phyloP scores from a whole-genome alignment of 37 sponge, comb jelly and placozoan species.

The Axinella damicornis region DNA sequence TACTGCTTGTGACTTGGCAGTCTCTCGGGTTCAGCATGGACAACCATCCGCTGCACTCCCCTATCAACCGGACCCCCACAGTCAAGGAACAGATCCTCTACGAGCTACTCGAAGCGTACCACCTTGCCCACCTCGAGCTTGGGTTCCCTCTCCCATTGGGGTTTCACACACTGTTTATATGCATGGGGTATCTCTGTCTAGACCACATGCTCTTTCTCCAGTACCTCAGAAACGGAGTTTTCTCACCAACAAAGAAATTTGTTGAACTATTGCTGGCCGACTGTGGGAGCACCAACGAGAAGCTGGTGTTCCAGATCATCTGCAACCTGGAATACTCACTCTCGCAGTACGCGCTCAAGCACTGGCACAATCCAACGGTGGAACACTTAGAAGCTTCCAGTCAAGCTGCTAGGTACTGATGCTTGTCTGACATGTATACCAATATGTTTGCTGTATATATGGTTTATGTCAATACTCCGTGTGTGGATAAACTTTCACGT shows the following conservation, averaged over 20 bases:
- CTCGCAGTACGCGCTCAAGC: conserved; percentile 2
- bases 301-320: conserved; percentile 32
- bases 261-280: conserved; percentile 41
- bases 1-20: conserved; percentile 57
- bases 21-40: conserved; percentile 52
- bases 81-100: conserved; percentile 41
- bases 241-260: conserved; percentile 51
- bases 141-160: conserved; percentile 54
- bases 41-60: conserved; percentile 42
- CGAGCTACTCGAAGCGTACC: conserved; percentile 66
- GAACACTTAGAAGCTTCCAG: background rate
- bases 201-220: conserved; percentile 48
- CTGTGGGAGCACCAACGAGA: conserved; percentile 2
- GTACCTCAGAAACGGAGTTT: conserved; percentile 45
- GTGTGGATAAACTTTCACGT: no score
- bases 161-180: conserved; percentile 62
- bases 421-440: no score
- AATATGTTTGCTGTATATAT: no score
- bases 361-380: conserved; percentile 40
- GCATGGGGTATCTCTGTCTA: conserved; percentile 50
- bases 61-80: conserved; percentile 43
- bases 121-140: conserved; percentile 47
- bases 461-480: no score
- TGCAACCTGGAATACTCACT: conserved; percentile 27
- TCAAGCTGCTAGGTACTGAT: no score